Evolutionary conservation across 2,888 invertebrate genomes (phyloP), one percentile per base, ranked within the genome.

Genomic region (Scelioninae gen. 2): DNA sequence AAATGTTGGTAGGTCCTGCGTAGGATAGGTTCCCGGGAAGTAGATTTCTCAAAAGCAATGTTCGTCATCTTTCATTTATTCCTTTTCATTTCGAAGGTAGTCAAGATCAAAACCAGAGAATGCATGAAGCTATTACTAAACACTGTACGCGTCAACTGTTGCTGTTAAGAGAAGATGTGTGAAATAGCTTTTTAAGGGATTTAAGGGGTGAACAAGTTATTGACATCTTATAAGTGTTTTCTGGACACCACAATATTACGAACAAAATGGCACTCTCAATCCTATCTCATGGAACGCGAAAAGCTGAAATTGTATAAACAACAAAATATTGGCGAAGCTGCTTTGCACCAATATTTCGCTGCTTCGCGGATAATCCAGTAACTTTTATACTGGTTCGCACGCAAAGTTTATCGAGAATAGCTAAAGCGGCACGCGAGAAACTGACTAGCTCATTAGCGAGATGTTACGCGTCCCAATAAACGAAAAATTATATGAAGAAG

Each of bases 151-250:
- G 76, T 79, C 78, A 77, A 75, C 75, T 68, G 55, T 79, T 78
- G 78, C 76, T 78, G 76, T 77, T 74, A 78, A 75, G 78, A 78
- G n/a, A 76, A 72, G 76, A 77, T 80, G 73, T 73, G 72, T 74
- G 74, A 72, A 76, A 75, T 63, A 81, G 77, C 61, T 80, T 78
- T 67, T 78, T 67, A 79, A 79, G 77, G 75, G 69, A 73, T 11
- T 45, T 13, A 35, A 55, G 46, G 25, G 48, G 33, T 55, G 50
- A 67, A 72, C 65, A 63, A 41, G 45, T 33, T 70, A 61, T 33
- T 45, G 28, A 67, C 67, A 64, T 65, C 68, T 58, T 50, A 55
- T 60, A 48, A 46, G 46, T 74, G 69, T 69, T 63, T 55, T 68
- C 33, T 71, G 71, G 67, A 63, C 48, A 67, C 2, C 46, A 48